Percentiles rank a stretch among this genome's conserved stretches.
phyloP scores from a whole-genome alignment of 2,888 invertebrate species.

The Drosophila kanekoi region DNA sequence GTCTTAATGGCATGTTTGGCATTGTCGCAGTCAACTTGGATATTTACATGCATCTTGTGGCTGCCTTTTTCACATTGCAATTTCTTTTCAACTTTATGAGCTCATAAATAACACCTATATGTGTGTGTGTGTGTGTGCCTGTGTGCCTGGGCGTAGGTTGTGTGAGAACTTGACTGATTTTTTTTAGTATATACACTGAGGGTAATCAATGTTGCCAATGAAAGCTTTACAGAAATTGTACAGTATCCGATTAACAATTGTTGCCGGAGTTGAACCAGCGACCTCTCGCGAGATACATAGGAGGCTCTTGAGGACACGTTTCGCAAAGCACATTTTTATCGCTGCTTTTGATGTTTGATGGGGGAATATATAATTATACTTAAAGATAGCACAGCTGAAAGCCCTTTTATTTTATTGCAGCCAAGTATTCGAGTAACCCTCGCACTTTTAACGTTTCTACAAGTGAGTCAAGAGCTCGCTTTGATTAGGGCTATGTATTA shows the following conservation, averaged over 20 bases:
- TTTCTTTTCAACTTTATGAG: conserved; percentile 71
- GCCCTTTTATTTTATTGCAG: not conserved
- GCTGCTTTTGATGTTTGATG: too few relatives aligned
- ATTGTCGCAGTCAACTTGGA: conserved; percentile 73
- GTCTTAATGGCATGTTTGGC: conserved; percentile 76
- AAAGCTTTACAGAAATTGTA: too few relatives aligned
- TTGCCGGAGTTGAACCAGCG: too few relatives aligned
- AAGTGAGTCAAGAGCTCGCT: not conserved
- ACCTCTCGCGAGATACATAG: too few relatives aligned
- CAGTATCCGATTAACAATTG: too few relatives aligned
- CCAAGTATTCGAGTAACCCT: conserved; percentile 10
- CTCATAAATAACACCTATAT: conserved; percentile 78
- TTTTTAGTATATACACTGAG: too few relatives aligned
- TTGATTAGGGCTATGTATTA: conserved; percentile 20
- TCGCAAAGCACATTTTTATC: too few relatives aligned
- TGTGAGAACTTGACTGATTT: conserved; percentile 9
- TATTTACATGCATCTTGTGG: conserved; percentile 53
- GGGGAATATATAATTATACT: too few relatives aligned
- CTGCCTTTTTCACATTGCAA: conserved; percentile 61
- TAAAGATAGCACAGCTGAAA: not conserved
- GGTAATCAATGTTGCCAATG: too few relatives aligned
- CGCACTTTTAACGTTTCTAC: not conserved
- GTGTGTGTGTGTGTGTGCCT: conserved; percentile 1
- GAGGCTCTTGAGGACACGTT: too few relatives aligned
- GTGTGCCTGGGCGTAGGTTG: conserved; percentile 7